Evolutionary conservation across 2,888 invertebrate genomes (phyloP), one percentile per base, ranked within the genome.

Genomic region (Drosophila barbarae): DNA sequence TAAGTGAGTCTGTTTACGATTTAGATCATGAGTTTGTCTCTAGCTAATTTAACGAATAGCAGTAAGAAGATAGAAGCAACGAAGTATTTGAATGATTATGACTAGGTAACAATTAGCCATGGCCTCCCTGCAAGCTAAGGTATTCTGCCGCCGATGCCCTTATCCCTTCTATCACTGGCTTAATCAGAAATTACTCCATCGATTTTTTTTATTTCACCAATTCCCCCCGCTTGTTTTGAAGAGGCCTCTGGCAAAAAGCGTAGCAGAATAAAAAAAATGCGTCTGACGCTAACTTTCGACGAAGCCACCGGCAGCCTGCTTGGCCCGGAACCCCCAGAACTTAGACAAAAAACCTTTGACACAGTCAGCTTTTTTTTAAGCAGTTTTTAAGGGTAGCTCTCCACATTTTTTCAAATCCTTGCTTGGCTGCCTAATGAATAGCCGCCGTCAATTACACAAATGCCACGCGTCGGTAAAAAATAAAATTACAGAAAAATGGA

Each of bases 391-490:
- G 79, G 84, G 84, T 80, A 72, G 84, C 82, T 69, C 70, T 72
- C 49, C 53, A 49, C 13, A 52, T 34, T 56, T 64, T 71, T 76
- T 79, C 46, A 55, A 38, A 56, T 59, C 53, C 53, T 70, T 63
- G 76, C 76, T 65, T 42, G 76, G 74, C 42, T 63, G 70, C 66
- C 74, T 80, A 82, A 82, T 79, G 74, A 80, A 80, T 84, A 74
- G 80, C 78, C 84, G 60, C 76, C 82, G 74, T 74, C 84, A 84
- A 80, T 84, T 84, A 80, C 71, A 71, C 72, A 52, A 56, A 49
- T 52, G 79, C 72, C 79, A 84, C 79, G 79, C 79, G 82, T 54
- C 61, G 63, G 47, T 54, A 65, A 55, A 41, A 72, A 74, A 77
- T 55, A 44, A 63, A 72, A 79, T 50, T 26, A 57, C 41, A 61